Evolutionary conservation across 2,888 invertebrate genomes (phyloP), one percentile per base, ranked within the genome.

Genomic region (Rhyacophila evoluta): DNA sequence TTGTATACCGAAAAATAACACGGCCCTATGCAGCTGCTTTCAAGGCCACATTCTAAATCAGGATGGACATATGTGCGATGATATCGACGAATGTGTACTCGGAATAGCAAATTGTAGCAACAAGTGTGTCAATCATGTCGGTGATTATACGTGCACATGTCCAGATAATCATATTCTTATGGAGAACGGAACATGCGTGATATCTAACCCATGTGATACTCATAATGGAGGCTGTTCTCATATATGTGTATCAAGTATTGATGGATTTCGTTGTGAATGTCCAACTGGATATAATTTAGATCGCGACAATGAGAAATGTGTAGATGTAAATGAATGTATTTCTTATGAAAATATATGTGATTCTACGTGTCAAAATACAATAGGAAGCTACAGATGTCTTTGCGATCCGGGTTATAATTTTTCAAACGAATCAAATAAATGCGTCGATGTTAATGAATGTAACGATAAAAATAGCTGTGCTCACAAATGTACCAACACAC

Each of bases 191-290:
- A 83, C 82, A 1, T 91, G 91, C 81, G 84, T 85, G 28, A 86
- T 86, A 79, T 84, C 87, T 75, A 86, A 90, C 84, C 86, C 87
- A 72, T 91, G 91, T 80, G 82, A 84, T 0, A 74, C 84, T 85
- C 10, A 87, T 36, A 91, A 91, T 81, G 91, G 90, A 0, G 89
- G 89, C n/a, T 92, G 92, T 84, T 89, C 90, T 0, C 90, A 92
- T 81, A 84, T 84, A 25, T 90, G 84, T 76, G 75, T 79, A 4
- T 78, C 81, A 10, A 82, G 84, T 70, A 28, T 75, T 38, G 83
- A 82, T 1, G 78, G 80, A 1, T 78, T 81, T 2, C 74, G 76
- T 11, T 87, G 87, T 77, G 84, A 84, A 27, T 91, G 91, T 80
- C 88, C 88, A 0, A 82, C 84, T 3, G 91, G 91, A 0, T 87